Percentiles rank a stretch among this genome's conserved stretches.
Evolutionary conservation across 2,113 vertebrate species (phyloP).

Genomic region (Tilapia sparmanii): DNA sequence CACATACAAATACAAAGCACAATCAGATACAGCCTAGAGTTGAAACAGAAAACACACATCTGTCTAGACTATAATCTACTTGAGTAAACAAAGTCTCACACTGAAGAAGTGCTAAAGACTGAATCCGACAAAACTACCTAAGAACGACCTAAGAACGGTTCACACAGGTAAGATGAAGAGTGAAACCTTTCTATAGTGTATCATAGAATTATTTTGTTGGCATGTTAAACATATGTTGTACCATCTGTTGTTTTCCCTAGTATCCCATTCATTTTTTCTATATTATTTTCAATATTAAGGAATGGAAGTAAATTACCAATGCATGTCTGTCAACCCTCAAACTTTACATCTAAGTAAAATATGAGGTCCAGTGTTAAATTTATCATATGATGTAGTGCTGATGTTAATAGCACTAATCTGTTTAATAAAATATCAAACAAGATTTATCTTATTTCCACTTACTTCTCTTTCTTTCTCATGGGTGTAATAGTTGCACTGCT

Average conservation of each 20-base stretch:
- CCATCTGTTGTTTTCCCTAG: background rate
- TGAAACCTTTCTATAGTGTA: background rate
- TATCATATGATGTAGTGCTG: accelerated
- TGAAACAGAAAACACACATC: background rate
- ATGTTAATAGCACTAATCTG: background rate
- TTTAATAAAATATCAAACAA: background rate
- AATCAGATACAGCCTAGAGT: background rate
- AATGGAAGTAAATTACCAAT: background rate
- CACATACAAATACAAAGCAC: background rate
- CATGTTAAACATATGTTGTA: background rate
- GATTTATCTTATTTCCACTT: background rate
- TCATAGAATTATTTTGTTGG: background rate
- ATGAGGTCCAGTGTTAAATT: accelerated
- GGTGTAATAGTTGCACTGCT: background rate
- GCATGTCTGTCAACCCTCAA: accelerated
- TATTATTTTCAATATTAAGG: accelerated
- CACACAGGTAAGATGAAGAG: background rate
- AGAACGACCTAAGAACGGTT: background rate
- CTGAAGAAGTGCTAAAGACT: background rate
- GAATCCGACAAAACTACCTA: accelerated
- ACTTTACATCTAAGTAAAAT: background rate
- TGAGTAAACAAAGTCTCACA: background rate
- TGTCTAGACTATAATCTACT: background rate
- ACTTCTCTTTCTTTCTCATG: background rate
- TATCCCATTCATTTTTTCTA: accelerated